These are phyloP conservation scores for Exocentrus adspersus DNA, from an alignment of 2,888 invertebrate genomes.

Conservation along the genomic window DNA sequence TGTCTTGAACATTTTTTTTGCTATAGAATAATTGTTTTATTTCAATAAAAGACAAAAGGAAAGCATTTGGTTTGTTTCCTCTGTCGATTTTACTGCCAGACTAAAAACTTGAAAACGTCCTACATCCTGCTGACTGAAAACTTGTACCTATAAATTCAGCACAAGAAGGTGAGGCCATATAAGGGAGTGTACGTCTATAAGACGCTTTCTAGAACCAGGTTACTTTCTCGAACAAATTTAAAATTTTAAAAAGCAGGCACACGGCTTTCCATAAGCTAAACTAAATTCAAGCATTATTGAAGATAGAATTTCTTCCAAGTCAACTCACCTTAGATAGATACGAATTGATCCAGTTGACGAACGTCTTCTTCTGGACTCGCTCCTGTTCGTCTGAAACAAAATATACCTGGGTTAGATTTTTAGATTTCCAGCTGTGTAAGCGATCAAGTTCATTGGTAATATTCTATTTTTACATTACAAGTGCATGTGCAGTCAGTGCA, in stretches of 20 bases:
- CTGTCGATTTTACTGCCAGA: too few relatives aligned
- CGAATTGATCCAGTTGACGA: constrained; percentile 99
- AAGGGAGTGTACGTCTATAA: neutral
- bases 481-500: neutral
- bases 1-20: too few relatives aligned
- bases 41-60: too few relatives aligned
- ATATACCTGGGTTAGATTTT: constrained; percentile 12
- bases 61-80: too few relatives aligned
- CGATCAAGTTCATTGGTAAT: constrained; percentile 17
- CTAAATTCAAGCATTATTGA: neutral
- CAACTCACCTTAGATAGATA: constrained; percentile 92
- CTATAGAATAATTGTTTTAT: too few relatives aligned
- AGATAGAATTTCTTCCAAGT: neutral
- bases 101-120: too few relatives aligned
- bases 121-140: too few relatives aligned
- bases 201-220: neutral
- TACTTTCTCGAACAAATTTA: neutral
- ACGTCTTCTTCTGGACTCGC: constrained; percentile 98
- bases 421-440: constrained; percentile 5
- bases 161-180: too few relatives aligned
- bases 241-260: too few relatives aligned
- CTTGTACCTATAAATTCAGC: too few relatives aligned
- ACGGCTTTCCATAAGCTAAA: too few relatives aligned
- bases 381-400: constrained; percentile 95
- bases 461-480: constrained; percentile 12